Percentiles rank a stretch among this genome's conserved stretches.
phyloP scores from a whole-genome alignment of 1,140 invertebrate genomes.

The Bradynema listronoti region DNA sequence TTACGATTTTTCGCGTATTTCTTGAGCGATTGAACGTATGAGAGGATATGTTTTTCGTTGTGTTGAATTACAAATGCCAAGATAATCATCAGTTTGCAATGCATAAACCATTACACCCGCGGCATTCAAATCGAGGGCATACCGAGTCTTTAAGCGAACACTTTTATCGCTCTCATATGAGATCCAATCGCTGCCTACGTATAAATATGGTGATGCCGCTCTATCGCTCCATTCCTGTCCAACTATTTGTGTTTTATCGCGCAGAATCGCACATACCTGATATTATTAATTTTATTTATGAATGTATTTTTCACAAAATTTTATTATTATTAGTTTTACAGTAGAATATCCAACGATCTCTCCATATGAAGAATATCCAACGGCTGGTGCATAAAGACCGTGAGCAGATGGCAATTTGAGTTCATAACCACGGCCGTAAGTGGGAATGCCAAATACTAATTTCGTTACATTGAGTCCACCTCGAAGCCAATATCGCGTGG shows the following conservation, averaged over 20 bases:
- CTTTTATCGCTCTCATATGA: constrained; percentile 26
- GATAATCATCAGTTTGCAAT: constrained; percentile 31
- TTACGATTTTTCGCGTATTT: no score
- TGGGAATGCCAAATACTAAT: constrained; percentile 44
- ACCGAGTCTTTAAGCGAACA: constrained; percentile 31
- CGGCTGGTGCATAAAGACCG: constrained; percentile 36
- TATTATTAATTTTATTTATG: constrained; percentile 10
- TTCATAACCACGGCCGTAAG: constrained; percentile 37
- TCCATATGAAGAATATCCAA: constrained; percentile 17
- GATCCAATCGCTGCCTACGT: constrained; percentile 29
- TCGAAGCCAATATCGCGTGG: constrained; percentile 24
- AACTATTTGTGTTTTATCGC: no score
- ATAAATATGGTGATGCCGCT: constrained; percentile 40
- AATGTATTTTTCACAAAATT: constrained; percentile 10
- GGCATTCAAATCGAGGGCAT: constrained; percentile 23
- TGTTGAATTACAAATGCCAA: constrained; percentile 6
- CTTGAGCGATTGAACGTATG: no score
- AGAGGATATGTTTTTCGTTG: neutral
- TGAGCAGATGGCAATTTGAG: constrained; percentile 27
- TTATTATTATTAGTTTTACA: constrained; percentile 6
- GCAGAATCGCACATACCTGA: constrained; percentile 23
- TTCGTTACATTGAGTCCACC: constrained; percentile 30
- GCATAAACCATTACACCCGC: constrained; percentile 44
- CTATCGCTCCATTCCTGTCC: constrained; percentile 32
- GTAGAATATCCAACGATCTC: neutral